phyloP scores from a whole-genome alignment of 1,140 invertebrate genomes.

The Drosophila kurseongensis region DNA sequence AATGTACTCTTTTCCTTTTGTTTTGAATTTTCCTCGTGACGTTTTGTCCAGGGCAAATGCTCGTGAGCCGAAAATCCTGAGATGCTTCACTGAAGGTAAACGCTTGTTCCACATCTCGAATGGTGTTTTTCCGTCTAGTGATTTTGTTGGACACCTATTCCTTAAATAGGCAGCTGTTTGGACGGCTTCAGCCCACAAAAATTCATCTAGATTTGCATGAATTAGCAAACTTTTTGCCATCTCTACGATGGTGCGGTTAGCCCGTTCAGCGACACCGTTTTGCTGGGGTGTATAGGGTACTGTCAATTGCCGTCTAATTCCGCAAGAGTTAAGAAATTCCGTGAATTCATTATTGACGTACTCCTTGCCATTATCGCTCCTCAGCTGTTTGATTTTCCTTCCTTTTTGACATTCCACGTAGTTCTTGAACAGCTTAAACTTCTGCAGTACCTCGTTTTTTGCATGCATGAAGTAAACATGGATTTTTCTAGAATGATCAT shows the following conservation, averaged over 20 bases:
- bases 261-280: not conserved
- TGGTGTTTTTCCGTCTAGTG: not conserved
- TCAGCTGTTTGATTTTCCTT: not conserved
- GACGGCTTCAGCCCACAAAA: not conserved
- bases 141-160: not conserved
- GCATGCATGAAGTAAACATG: too few species aligned
- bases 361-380: not conserved
- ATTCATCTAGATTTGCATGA: too few species aligned
- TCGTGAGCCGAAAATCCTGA: too few species aligned
- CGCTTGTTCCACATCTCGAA: not conserved
- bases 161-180: not conserved
- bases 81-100: too few species aligned
- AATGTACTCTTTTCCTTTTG: not conserved
- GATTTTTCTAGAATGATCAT: too few species aligned
- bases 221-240: not conserved
- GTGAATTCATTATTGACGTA: not conserved
- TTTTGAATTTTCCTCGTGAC: not conserved
- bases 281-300: not conserved
- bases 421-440: too few species aligned
- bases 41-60: not conserved
- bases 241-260: not conserved
- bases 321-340: not conserved
- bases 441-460: too few species aligned
- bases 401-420: too few species aligned
- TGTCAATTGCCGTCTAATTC: not conserved